A percentile compares a stretch with the other conserved stretches of the same genome.
These are phyloP conservation scores for Chauna torquata DNA, from an alignment of 2,113 vertebrate genomes.

Conservation along the genomic window DNA sequence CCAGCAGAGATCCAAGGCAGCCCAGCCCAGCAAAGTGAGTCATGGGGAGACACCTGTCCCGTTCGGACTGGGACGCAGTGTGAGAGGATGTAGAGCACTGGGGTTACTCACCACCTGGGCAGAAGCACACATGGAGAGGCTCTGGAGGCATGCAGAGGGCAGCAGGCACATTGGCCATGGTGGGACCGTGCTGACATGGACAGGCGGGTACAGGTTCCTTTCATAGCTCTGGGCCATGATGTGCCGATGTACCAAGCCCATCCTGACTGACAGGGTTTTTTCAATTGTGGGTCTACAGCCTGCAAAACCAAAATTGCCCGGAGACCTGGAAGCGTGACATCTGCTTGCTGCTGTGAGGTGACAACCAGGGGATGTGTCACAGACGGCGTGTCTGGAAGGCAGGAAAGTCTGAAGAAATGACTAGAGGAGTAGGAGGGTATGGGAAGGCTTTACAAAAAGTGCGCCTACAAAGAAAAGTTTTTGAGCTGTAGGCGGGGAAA, in stretches of 20 bases:
- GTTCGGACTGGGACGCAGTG: not conserved
- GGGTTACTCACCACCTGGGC: not conserved
- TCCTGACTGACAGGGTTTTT: not conserved
- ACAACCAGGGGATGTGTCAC: not conserved
- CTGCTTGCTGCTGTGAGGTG: not conserved
- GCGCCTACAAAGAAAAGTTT: not conserved
- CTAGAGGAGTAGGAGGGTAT: not conserved
- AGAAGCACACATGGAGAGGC: not conserved
- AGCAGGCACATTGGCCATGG: not conserved
- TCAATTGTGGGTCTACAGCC: not conserved
- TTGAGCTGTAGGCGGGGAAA: not conserved
- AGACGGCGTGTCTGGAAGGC: not conserved
- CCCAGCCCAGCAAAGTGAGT: not conserved
- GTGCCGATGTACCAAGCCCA: not conserved
- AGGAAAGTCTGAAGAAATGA: not conserved
- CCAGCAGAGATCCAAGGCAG: not conserved
- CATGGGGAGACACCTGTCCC: not conserved
- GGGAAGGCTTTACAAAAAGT: not conserved
- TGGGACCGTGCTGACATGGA: accelerated
- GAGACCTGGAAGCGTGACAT: not conserved
- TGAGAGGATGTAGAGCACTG: not conserved
- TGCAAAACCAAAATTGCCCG: not conserved
- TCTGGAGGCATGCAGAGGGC: not conserved
- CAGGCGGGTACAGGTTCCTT: not conserved
- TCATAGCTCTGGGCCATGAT: not conserved